phyloP scores from a whole-genome alignment of 2,888 invertebrate species.

The Pachymerium ferrugineum region DNA sequence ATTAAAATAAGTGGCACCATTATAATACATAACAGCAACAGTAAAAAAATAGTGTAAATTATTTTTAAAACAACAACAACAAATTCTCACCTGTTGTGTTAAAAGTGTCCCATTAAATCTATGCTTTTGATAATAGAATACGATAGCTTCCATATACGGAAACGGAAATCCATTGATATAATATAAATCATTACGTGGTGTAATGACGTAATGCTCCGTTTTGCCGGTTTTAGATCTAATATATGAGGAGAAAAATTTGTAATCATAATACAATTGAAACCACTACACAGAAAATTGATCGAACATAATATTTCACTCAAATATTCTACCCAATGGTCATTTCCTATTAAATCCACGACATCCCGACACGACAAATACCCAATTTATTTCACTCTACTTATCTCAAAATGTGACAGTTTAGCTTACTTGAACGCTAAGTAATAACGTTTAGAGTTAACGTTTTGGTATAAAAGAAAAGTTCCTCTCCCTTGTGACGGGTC shows the following conservation, averaged over 20 bases:
- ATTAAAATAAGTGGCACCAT: too few species aligned
- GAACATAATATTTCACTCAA: too few species aligned
- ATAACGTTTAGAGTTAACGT: constrained; percentile 8
- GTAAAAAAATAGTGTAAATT: too few species aligned
- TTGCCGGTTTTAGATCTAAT: background rate
- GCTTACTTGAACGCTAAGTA: constrained; percentile 32
- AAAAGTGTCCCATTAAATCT: constrained; percentile 38
- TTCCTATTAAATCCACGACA: too few species aligned
- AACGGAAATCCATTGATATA: constrained; percentile 39
- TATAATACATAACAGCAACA: too few species aligned
- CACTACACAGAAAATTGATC: too few species aligned
- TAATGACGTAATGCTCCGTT: constrained; percentile 36
- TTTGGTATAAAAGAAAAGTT: constrained; percentile 28
- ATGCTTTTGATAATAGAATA: constrained; percentile 38
- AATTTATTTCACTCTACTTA: too few species aligned
- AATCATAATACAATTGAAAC: background rate
- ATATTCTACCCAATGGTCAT: too few species aligned
- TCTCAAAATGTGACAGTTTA: too few species aligned
- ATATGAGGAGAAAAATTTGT: background rate
- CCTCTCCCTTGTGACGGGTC: constrained; percentile 30
- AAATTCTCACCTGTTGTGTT: constrained; percentile 38
- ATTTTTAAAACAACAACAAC: too few species aligned
- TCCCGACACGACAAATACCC: too few species aligned
- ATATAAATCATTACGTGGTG: constrained; percentile 37
- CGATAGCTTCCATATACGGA: constrained; percentile 38